A percentile compares a stretch with the other conserved stretches of the same genome.
Conservation (phyloP, 2,888 invertebrate species). For the Panzeria rudis region DNA sequence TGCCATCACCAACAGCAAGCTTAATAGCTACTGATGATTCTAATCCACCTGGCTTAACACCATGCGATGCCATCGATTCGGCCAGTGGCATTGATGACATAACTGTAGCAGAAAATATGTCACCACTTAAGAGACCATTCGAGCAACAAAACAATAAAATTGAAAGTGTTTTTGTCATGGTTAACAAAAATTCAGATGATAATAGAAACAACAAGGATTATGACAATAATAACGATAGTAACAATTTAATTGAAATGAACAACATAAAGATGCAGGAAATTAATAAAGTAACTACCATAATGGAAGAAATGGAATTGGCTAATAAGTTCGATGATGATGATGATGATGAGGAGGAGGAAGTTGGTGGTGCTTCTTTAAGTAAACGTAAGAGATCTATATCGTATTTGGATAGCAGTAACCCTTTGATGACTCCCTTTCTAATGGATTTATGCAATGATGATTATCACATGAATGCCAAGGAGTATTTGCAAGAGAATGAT, state of each 20-base stretch:
- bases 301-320: conserved; percentile 13
- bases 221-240: conserved; percentile 6
- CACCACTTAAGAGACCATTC: conserved; percentile 67
- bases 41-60: conserved; percentile 76
- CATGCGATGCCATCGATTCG: conserved; percentile 78
- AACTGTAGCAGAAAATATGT: conserved; percentile 73
- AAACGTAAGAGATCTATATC: conserved; percentile 77
- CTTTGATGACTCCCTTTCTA: conserved; percentile 78
- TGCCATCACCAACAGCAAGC: conserved; percentile 76
- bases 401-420: conserved; percentile 80
- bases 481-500: conserved; percentile 77
- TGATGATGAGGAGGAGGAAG: conserved; percentile 26
- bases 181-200: background rate
- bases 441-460: conserved; percentile 82
- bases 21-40: conserved; percentile 76
- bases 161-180: conserved; percentile 17
- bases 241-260: conserved; percentile 8
- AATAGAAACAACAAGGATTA: conserved; percentile 9
- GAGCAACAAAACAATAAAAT: conserved; percentile 48
- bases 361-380: conserved; percentile 55
- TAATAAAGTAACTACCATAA: background rate
- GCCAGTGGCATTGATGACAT: conserved; percentile 81
- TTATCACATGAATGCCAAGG: conserved; percentile 79
- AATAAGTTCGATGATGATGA: conserved; percentile 4
- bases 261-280: background rate